Conservation (phyloP, 2,797 vertebrate species). For the Xenops minutus region DNA sequence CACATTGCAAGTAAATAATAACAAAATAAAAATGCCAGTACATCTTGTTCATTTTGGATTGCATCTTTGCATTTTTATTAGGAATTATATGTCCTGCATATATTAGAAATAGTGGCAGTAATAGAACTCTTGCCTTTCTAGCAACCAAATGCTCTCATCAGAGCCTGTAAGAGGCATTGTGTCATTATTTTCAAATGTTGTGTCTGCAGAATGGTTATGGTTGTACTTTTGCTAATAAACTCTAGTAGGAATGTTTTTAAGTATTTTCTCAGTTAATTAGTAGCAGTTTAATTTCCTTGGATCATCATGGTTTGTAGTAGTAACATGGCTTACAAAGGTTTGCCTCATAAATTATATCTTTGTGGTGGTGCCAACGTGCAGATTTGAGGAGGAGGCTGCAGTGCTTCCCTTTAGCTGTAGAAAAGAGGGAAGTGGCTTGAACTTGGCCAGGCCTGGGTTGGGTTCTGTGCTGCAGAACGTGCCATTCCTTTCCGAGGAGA, state of each 20-base stretch:
- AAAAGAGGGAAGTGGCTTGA: background rate
- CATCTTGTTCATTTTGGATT: background rate
- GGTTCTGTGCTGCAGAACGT: background rate
- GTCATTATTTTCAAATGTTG: background rate
- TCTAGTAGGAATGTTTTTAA: background rate
- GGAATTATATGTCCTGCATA: background rate
- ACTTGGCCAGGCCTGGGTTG: background rate
- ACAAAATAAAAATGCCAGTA: background rate
- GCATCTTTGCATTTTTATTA: background rate
- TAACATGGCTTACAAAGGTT: background rate
- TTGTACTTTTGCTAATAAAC: background rate
- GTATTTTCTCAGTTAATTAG: background rate
- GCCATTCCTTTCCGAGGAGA: background rate
- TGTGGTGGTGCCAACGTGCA: background rate
- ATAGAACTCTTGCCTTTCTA: background rate
- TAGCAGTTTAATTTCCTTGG: background rate
- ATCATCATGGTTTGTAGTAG: background rate
- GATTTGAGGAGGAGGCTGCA: background rate
- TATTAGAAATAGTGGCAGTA: background rate
- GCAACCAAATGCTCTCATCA: background rate
- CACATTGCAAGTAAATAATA: background rate
- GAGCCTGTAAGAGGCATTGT: background rate
- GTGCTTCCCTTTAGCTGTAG: background rate
- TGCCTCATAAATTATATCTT: background rate
- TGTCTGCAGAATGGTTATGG: background rate